Conservation (phyloP, 2,888 invertebrate genomes). For the Poecilobothrus nobilitatus region DNA sequence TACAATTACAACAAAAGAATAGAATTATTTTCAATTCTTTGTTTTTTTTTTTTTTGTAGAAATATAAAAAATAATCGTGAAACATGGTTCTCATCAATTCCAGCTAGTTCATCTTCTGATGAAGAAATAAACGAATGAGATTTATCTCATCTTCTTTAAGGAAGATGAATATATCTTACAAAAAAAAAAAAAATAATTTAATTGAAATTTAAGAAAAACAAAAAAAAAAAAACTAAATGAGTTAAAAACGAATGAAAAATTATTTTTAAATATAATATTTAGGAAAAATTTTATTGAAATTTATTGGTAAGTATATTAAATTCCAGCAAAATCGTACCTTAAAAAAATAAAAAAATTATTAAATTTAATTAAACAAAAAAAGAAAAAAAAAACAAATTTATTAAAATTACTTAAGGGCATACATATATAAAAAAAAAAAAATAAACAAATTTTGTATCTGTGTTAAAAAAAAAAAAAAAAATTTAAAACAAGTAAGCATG, state of each 20-base stretch:
- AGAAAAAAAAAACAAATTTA: background rate
- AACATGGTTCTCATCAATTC: constrained; percentile 57
- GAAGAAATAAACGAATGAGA: constrained; percentile 46
- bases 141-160: constrained; percentile 44
- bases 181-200: background rate
- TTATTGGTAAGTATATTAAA: background rate
- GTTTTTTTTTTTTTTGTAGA: too few relatives aligned
- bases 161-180: constrained; percentile 8
- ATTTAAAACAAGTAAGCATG: background rate
- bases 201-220: background rate
- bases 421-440: background rate
- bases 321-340: constrained; percentile 1
- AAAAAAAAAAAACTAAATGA: background rate
- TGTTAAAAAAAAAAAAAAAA: background rate
- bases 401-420: background rate
- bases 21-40: too few relatives aligned
- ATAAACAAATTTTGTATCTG: background rate
- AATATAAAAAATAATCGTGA: constrained; percentile 46
- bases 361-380: too few relatives aligned
- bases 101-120: constrained; percentile 49
- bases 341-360: background rate
- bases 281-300: constrained; percentile 6
- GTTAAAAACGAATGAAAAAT: background rate
- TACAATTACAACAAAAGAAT: too few relatives aligned
- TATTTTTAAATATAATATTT: constrained; percentile 3